phyloP scores from a whole-genome alignment of 1,140 invertebrate genomes.

The Phenacoccus solenopsis region DNA sequence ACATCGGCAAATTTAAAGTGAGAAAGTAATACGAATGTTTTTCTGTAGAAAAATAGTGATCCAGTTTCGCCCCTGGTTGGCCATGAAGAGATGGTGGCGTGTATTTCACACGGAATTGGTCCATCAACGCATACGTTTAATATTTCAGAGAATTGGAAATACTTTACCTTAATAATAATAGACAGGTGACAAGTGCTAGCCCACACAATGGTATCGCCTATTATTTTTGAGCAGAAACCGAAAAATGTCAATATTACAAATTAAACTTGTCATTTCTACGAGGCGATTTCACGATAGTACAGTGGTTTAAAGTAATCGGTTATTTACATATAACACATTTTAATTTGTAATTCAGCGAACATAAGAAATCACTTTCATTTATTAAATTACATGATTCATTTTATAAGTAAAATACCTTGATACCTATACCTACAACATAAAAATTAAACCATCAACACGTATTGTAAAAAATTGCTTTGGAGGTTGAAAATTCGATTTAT shows the following conservation, averaged over 20 bases:
- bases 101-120: neutral
- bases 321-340: neutral
- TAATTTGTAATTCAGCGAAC: neutral
- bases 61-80: neutral
- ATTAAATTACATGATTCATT: neutral
- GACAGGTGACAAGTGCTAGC: neutral
- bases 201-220: slow-evolving; percentile 10
- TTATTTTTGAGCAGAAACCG: neutral
- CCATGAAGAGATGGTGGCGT: neutral
- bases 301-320: neutral
- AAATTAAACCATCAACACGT: slow-evolving; percentile 10
- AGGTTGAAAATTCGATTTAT: neutral
- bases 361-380: neutral
- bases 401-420: neutral
- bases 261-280: neutral
- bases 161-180: neutral
- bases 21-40: neutral
- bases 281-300: neutral
- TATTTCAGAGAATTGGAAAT: neutral
- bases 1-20: neutral
- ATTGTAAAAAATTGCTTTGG: neutral
- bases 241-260: neutral
- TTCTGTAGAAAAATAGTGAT: neutral
- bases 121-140: too few relatives aligned
- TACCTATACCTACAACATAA: neutral